Base-by-base conservation (phyloP, 2,888 invertebrate genomes). In the Scrobipalpa atriplicella region DNA sequence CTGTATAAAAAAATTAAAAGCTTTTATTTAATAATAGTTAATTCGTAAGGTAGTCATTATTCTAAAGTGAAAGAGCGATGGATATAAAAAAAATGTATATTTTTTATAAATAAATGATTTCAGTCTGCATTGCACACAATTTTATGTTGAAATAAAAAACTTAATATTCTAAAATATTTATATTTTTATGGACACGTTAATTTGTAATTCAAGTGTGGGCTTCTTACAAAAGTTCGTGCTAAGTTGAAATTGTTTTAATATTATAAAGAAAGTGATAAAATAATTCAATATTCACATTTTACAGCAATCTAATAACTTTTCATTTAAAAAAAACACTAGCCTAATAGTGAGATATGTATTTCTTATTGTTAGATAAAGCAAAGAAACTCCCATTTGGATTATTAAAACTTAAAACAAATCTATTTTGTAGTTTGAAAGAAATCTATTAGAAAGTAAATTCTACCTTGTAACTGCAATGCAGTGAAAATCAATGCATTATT, bases 401-500 rank as follows among this genome's bases (percentile, higher is more conserved):
- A 47, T 56, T n/a, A 52, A 64, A 54, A 52, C 54, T 10, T 19
- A 54, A 54, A 54, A 19, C 13, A 69, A 64, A 51, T 64, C 13
- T 66, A 67, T 65, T 62, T 56, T 64, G 62, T 63, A 66, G 43
- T 38, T 19, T 21, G 5, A 56, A 56, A 18, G 21, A 43, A 56
- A 66, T 43, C 16, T 60, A n/a, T 60, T 16, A 52, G 41, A 68
- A 66, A 60, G 69, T 66, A 67, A 60, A 65, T 58, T 72, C 71
- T 71, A 75, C 74, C 21, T 70, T 72, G 81, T 81, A 80, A 78
- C 81, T 83, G 82, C 82, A 82, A 82, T 83, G 83, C 82, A 82
- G 82, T 82, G 68, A 76, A 74, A 73, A 70, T 74, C 74, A 77
- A 79, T 78, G 79, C 78, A 78, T 75, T 51, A 21, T 54, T 54